Evolutionary conservation across 2,797 vertebrate species (phyloP).

Genomic region (Aselliscus stoliczkanus): DNA sequence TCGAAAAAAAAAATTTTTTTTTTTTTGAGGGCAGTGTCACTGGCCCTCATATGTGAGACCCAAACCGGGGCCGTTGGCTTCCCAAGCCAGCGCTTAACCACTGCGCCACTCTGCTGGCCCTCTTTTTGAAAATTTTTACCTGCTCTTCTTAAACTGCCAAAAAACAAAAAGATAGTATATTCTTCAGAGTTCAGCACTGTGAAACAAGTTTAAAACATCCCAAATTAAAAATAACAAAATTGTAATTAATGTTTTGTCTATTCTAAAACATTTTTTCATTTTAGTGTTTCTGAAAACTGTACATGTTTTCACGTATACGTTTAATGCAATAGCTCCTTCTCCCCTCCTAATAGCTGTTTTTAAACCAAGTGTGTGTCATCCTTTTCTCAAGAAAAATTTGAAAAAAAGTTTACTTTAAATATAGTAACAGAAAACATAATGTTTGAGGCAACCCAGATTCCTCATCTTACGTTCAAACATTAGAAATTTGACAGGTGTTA

Average conservation of each 20-base stretch:
- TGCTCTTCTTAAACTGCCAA: slow-evolving; percentile 6
- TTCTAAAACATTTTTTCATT: background rate
- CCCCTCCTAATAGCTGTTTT: slow-evolving; percentile 6
- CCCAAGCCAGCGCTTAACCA: no score
- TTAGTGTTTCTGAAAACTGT: slow-evolving; percentile 20
- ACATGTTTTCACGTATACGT: background rate
- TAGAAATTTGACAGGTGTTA: slow-evolving; percentile 7
- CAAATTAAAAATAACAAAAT: background rate
- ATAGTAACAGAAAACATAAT: background rate
- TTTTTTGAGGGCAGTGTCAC: no score
- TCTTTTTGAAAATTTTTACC: background rate
- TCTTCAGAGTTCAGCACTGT: background rate
- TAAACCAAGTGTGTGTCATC: background rate
- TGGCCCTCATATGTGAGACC: no score
- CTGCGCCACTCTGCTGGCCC: no score
- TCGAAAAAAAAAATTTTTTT: no score
- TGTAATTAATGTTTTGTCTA: background rate
- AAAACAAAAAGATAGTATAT: background rate
- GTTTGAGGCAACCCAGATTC: background rate
- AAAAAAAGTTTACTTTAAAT: background rate
- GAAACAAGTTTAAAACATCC: background rate
- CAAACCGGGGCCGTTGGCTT: no score
- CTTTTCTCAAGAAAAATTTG: background rate
- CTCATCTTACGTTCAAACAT: slow-evolving; percentile 16
- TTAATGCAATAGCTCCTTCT: slow-evolving; percentile 1